phyloP scores from a whole-genome alignment of 2,113 vertebrate genomes.

The Poeciliopsis retropinna region DNA sequence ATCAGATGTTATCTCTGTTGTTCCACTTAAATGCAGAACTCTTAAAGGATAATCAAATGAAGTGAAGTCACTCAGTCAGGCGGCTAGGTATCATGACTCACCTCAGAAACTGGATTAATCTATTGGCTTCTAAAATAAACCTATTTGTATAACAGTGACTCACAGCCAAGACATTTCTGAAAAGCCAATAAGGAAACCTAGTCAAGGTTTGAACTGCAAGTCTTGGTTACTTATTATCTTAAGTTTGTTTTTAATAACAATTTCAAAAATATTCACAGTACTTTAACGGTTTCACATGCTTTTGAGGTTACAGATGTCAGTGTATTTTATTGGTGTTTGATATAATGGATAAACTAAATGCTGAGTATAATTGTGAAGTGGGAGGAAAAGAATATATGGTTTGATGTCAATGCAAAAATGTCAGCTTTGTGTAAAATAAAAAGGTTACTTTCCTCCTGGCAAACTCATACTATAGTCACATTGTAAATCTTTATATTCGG shows the following conservation, averaged over 20 bases:
- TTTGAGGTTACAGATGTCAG: neutral
- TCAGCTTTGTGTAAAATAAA: neutral
- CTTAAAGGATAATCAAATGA: conserved; percentile 8
- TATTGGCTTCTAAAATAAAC: conserved; percentile 29
- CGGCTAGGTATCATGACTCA: conserved; percentile 27
- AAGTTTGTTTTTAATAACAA: neutral
- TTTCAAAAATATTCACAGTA: neutral
- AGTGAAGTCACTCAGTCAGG: neutral
- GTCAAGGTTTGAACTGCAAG: neutral
- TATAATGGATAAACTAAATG: neutral
- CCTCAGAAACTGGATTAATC: conserved; percentile 23
- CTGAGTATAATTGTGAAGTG: neutral
- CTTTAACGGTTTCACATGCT: neutral
- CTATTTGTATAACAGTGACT: conserved; percentile 36
- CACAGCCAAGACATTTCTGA: conserved; percentile 15
- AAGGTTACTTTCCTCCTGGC: neutral
- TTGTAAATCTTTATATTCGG: neutral
- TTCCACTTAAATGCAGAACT: conserved; percentile 10
- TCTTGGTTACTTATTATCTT: neutral
- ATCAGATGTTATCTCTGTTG: conserved; percentile 30
- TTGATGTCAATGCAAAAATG: neutral
- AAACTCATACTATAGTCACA: neutral
- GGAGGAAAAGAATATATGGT: neutral
- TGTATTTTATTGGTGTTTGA: no score
- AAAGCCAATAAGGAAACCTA: neutral